These are phyloP conservation scores for Syngnathus typhle DNA, from an alignment of 2,113 vertebrate species.

Conservation along the genomic window DNA sequence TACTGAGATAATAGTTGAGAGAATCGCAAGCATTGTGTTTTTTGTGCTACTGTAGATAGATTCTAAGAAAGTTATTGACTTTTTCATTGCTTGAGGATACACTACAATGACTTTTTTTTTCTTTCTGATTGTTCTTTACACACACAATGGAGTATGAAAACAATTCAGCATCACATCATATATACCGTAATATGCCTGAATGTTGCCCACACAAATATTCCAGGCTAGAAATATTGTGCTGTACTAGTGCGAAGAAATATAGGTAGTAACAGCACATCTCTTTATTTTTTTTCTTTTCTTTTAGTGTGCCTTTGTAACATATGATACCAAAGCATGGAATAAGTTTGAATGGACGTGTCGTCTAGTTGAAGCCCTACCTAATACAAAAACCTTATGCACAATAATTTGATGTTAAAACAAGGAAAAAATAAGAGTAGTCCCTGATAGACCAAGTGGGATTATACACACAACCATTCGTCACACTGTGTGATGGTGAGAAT, in stretches of 20 bases:
- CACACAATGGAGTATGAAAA: slow-evolving; percentile 40
- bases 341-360: no score
- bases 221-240: not conserved
- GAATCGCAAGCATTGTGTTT: slow-evolving; percentile 17
- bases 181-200: not conserved
- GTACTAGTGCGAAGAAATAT: not conserved
- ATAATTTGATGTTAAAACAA: no score
- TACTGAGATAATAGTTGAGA: not conserved
- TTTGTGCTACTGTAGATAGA: slow-evolving; percentile 50
- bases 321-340: no score
- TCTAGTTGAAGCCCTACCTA: no score
- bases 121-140: slow-evolving; percentile 55
- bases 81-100: slow-evolving; percentile 60
- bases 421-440: no score
- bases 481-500: no score
- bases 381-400: no score
- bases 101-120: slow-evolving; percentile 57
- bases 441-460: no score
- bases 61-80: slow-evolving; percentile 57
- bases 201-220: not conserved
- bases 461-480: no score
- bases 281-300: no score
- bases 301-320: no score
- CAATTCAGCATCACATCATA: not conserved
- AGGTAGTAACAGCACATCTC: no score